Percentiles rank a stretch among this genome's conserved stretches.
phyloP scores from a whole-genome alignment of 2,888 invertebrate genomes.

The Drosophila longiperda region DNA sequence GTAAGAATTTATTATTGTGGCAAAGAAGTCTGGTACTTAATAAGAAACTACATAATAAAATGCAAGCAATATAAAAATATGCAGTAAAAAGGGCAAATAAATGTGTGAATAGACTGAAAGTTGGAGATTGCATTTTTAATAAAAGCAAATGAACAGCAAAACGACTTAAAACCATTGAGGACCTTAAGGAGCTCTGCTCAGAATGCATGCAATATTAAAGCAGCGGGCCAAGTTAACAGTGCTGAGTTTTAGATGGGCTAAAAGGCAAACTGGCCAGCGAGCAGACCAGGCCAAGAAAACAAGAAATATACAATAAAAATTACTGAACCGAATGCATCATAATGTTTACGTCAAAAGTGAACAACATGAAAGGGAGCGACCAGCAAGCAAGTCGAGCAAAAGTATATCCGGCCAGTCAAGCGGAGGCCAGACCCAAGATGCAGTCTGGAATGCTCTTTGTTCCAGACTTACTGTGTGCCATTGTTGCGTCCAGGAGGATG shows the following conservation, averaged over 20 bases:
- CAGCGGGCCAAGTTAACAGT: constrained; percentile 44
- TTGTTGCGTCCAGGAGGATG: constrained; percentile 29
- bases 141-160: constrained; percentile 65
- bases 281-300: constrained; percentile 48
- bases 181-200: constrained; percentile 24
- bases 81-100: constrained; percentile 14
- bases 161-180: constrained; percentile 59
- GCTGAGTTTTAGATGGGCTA: constrained; percentile 15
- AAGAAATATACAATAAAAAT: constrained; percentile 76
- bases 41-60: constrained; percentile 68
- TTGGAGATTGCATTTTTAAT: constrained; percentile 60
- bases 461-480: constrained; percentile 46
- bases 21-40: constrained; percentile 70
- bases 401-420: constrained; percentile 15
- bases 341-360: constrained; percentile 79
- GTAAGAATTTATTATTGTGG: constrained; percentile 58
- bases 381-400: constrained; percentile 34
- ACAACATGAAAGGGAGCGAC: constrained; percentile 57
- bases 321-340: constrained; percentile 79
- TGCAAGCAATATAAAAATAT: constrained; percentile 44
- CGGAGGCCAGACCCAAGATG: constrained; percentile 28
- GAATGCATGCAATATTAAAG: constrained; percentile 67
- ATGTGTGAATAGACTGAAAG: constrained; percentile 13
- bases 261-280: constrained; percentile 35
- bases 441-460: constrained; percentile 47